These are phyloP conservation scores for Acropora yongei DNA, from an alignment of 64 coral and sea anemone species.

Conservation along the genomic window DNA sequence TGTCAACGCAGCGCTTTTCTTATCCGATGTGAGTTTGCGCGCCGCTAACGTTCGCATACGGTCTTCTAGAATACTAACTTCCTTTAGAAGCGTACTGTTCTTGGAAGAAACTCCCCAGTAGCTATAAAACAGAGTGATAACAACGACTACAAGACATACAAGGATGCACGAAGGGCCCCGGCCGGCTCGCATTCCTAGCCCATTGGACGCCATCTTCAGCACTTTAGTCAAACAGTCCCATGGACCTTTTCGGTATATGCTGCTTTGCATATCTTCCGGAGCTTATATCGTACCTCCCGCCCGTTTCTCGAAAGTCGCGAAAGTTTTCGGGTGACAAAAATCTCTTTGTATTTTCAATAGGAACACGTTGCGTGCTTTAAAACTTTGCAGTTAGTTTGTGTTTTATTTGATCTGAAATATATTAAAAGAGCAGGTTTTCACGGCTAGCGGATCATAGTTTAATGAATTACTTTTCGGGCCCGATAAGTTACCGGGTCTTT, in stretches of 20 bases:
- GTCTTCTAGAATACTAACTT: constrained; percentile 37
- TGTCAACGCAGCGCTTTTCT: constrained; percentile 9
- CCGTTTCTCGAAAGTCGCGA: too few relatives aligned
- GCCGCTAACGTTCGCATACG: constrained; percentile 21
- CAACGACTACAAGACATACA: constrained; percentile 24
- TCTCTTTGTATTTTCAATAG: too few relatives aligned
- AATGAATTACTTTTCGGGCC: too few relatives aligned
- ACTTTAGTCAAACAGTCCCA: not conserved
- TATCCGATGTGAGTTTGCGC: constrained; percentile 38
- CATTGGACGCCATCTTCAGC: constrained; percentile 39
- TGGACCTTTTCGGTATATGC: not conserved
- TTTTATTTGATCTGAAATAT: too few relatives aligned
- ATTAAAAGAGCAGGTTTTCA: too few relatives aligned
- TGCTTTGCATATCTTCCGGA: too few relatives aligned
- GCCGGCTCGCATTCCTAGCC: not conserved
- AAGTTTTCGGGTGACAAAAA: too few relatives aligned
- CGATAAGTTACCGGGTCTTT: too few relatives aligned
- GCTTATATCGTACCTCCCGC: too few relatives aligned
- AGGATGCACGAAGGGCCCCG: constrained; percentile 33
- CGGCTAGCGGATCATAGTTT: too few relatives aligned
- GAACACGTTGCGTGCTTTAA: too few relatives aligned
- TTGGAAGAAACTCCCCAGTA: constrained; percentile 51
- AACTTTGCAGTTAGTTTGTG: too few relatives aligned
- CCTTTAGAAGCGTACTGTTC: constrained; percentile 26
- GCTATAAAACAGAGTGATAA: constrained; percentile 40